Percentiles rank a stretch among this genome's conserved stretches.
Evolutionary conservation across 2,888 invertebrate genomes (phyloP).

Genomic region (Dione vanillae): DNA sequence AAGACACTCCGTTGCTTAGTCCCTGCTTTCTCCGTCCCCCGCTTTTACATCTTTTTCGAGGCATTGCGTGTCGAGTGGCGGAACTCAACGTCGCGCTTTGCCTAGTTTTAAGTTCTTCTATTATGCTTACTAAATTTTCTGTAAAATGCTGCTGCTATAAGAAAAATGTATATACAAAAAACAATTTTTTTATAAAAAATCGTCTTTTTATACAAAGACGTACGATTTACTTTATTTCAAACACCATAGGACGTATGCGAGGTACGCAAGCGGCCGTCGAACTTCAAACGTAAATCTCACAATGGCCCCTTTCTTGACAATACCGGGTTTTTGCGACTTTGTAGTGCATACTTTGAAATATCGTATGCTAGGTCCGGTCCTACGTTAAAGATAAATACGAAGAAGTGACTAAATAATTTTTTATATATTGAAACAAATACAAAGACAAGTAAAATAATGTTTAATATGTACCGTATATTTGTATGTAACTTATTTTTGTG

Average conservation of each 20-base stretch:
- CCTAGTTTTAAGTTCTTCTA: no score
- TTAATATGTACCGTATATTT: no score
- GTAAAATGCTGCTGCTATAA: no score
- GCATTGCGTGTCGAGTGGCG: no score
- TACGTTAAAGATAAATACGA: slow-evolving; percentile 48
- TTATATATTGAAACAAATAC: no score
- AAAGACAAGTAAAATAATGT: no score
- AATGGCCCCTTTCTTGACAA: slow-evolving; percentile 49
- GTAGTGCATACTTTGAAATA: slow-evolving; percentile 62
- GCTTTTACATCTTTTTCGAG: no score
- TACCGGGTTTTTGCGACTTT: slow-evolving; percentile 66
- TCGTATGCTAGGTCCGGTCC: slow-evolving; percentile 51
- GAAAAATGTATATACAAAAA: background rate
- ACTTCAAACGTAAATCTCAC: slow-evolving; percentile 46
- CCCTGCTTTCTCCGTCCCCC: no score
- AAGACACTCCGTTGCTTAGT: no score
- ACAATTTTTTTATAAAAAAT: background rate
- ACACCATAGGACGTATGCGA: background rate
- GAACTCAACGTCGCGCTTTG: no score
- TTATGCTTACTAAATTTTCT: no score
- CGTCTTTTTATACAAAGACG: background rate
- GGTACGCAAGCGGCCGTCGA: slow-evolving; percentile 29
- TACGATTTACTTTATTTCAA: background rate
- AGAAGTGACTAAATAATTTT: slow-evolving; percentile 34
- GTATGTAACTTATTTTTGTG: no score